phyloP scores from a whole-genome alignment of 2,113 vertebrate species.

The Dasypus novemcinctus region DNA sequence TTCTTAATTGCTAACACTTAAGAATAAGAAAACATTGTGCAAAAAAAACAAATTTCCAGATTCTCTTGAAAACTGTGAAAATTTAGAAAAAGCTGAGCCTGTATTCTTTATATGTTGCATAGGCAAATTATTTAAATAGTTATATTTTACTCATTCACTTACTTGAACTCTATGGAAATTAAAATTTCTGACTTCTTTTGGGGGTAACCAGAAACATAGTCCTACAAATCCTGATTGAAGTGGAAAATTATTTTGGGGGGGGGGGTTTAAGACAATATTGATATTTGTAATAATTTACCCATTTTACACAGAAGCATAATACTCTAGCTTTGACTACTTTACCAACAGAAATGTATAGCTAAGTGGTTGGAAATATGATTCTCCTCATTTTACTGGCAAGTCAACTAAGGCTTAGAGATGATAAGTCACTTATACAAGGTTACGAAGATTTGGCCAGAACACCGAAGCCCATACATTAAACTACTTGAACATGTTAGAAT shows the following conservation, averaged over 20 bases:
- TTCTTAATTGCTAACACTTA: background rate
- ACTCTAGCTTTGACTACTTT: background rate
- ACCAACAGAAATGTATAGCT: background rate
- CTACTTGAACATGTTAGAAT: background rate
- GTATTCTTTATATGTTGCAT: background rate
- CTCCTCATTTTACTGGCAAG: background rate
- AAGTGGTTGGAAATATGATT: background rate
- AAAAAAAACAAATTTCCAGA: background rate
- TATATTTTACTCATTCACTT: background rate
- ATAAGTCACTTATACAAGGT: background rate
- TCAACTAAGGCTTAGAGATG: background rate
- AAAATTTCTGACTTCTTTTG: background rate
- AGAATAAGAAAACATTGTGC: background rate
- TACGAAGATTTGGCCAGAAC: background rate
- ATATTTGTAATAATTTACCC: background rate
- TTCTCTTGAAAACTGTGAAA: slow-evolving; percentile 15
- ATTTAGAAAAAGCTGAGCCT: background rate
- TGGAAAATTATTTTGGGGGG: background rate
- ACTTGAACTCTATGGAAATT: background rate
- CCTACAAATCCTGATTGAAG: background rate
- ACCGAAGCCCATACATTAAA: background rate
- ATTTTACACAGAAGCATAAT: background rate
- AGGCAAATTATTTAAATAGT: background rate
- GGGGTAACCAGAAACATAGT: background rate
- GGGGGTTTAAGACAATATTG: background rate